phyloP scores from a whole-genome alignment of 2,113 vertebrate genomes.

The Fregata magnificens region DNA sequence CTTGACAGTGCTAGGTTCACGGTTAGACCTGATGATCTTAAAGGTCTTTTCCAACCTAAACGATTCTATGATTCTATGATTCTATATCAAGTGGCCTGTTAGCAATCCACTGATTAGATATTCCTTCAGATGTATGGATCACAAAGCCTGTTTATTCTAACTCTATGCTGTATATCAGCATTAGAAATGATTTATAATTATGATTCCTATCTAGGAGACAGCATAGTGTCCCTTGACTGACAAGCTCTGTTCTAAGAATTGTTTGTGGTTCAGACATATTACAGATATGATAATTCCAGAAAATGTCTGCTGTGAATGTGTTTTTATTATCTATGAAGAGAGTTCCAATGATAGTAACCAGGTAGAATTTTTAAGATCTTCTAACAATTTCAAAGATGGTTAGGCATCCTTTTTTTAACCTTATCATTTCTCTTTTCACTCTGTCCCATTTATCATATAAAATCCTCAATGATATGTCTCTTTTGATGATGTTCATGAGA shows the following conservation, averaged over 20 bases:
- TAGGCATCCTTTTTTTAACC: background rate
- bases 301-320: background rate
- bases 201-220: background rate
- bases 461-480: background rate
- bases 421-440: background rate
- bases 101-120: background rate
- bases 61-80: background rate
- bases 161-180: background rate
- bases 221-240: background rate
- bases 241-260: background rate
- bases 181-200: background rate
- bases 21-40: background rate
- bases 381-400: background rate
- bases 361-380: background rate
- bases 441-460: background rate
- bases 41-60: background rate
- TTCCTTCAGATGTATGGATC: background rate
- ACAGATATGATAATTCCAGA: background rate
- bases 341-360: background rate
- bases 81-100: background rate
- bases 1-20: too few relatives aligned
- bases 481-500: background rate
- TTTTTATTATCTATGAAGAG: background rate
- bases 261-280: background rate
- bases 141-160: background rate